Conservation (phyloP, 2,888 invertebrate species). For the Therioaphis trifolii region DNA sequence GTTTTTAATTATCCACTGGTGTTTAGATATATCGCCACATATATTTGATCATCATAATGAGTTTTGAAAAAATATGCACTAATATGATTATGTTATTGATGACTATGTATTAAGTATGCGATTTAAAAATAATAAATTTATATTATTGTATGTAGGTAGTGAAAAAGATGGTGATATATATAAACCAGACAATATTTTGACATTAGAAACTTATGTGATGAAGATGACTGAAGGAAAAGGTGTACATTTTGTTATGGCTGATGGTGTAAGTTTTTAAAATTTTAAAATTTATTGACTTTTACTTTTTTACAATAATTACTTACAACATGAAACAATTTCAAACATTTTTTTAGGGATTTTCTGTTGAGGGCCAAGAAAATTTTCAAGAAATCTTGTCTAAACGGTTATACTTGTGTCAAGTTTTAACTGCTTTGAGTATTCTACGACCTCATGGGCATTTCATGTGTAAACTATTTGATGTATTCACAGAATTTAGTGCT, state of each 20-base stretch:
- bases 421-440: constrained; percentile 87
- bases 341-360: constrained; percentile 81
- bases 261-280: constrained; percentile 88
- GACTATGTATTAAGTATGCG: neutral
- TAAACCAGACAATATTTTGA: constrained; percentile 84
- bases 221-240: constrained; percentile 80
- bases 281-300: too few species aligned
- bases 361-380: constrained; percentile 93
- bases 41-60: too few species aligned
- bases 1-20: neutral
- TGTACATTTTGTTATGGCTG: constrained; percentile 97
- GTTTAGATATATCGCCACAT: too few species aligned
- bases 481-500: constrained; percentile 93
- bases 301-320: too few species aligned
- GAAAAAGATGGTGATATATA: constrained; percentile 89
- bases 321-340: neutral
- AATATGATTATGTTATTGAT: neutral
- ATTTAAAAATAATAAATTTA: constrained; percentile 65
- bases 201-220: constrained; percentile 81
- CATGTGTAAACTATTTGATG: too few species aligned
- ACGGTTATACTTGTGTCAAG: constrained; percentile 93
- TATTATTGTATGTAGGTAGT: too few species aligned
- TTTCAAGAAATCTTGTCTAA: constrained; percentile 96
- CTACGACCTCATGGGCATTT: constrained; percentile 89
- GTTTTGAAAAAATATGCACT: too few species aligned